A percentile compares a stretch with the other conserved stretches of the same genome.
Conservation (phyloP, 1,140 invertebrate species). For the Brachionus koreanus region DNA sequence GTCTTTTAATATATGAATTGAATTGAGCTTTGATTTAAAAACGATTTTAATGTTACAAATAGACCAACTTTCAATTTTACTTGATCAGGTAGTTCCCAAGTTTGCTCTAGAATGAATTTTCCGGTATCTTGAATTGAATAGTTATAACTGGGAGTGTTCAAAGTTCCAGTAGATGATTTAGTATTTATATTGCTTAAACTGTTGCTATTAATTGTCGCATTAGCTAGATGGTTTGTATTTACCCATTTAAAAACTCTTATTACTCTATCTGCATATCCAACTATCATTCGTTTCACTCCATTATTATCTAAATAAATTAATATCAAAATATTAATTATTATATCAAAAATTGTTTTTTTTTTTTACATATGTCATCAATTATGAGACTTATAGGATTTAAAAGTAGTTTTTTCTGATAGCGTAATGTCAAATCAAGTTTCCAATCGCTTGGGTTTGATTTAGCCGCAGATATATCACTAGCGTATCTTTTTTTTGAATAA, state of each 20-base stretch:
- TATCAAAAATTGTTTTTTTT: not conserved
- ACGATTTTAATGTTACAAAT: not conserved
- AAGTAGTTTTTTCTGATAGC: not conserved
- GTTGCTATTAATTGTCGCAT: not conserved
- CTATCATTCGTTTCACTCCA: constrained; percentile 13
- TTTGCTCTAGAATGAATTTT: constrained; percentile 16
- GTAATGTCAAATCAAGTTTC: not conserved
- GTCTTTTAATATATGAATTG: constrained; percentile 18
- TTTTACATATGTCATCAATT: constrained; percentile 15
- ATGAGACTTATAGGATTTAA: constrained; percentile 10
- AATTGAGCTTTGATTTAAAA: constrained; percentile 9
- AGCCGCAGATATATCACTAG: not conserved
- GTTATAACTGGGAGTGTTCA: not conserved
- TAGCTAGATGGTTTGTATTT: not conserved
- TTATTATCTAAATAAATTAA: not conserved
- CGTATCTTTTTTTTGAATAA: not conserved
- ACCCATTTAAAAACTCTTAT: constrained; percentile 24
- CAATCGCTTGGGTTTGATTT: constrained; percentile 19
- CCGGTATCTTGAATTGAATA: constrained; percentile 9
- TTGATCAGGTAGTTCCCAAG: constrained; percentile 14
- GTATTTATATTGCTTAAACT: constrained; percentile 7
- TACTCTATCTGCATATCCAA: constrained; percentile 28
- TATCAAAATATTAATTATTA: not conserved
- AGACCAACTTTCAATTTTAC: not conserved
- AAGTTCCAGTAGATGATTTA: not conserved